Evolutionary conservation across 2,888 invertebrate species (phyloP).

Genomic region (Cataglyphis altisquamis): DNA sequence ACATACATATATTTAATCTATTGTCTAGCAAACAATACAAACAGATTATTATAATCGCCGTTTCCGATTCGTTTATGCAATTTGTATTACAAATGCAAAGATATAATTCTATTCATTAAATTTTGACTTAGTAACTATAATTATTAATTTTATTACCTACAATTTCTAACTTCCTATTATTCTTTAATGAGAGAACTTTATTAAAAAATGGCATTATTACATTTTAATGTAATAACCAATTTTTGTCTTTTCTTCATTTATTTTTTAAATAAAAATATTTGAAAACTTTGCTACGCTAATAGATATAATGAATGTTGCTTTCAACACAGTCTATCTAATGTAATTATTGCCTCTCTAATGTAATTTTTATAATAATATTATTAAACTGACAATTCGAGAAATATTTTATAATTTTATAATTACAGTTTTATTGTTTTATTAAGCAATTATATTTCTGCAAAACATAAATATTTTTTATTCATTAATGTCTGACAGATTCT

Average conservation of each 20-base stretch:
- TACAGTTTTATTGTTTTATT: neutral
- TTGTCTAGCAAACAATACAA: constrained; percentile 20
- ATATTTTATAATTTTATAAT: constrained; percentile 1
- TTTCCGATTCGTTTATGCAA: neutral
- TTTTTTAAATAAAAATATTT: neutral
- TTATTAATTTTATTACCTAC: neutral
- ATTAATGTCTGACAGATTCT: neutral
- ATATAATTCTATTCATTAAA: neutral
- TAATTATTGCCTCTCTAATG: neutral
- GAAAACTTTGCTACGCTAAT: neutral
- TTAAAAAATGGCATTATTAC: neutral
- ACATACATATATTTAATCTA: constrained; percentile 19
- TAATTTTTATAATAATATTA: constrained; percentile 7
- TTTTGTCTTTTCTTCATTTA: neutral
- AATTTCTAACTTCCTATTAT: neutral
- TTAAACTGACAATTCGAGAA: neutral
- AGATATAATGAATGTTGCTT: neutral
- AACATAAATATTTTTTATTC: neutral
- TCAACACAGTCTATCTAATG: neutral
- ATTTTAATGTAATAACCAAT: constrained; percentile 10
- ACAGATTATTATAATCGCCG: neutral
- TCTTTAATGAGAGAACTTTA: neutral
- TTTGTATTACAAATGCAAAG: neutral
- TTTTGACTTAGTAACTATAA: neutral
- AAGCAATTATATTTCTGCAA: neutral